Evolutionary conservation across 2,888 invertebrate genomes (phyloP), one percentile per base, ranked within the genome.

Genomic region (Eristalinus aeneus): DNA sequence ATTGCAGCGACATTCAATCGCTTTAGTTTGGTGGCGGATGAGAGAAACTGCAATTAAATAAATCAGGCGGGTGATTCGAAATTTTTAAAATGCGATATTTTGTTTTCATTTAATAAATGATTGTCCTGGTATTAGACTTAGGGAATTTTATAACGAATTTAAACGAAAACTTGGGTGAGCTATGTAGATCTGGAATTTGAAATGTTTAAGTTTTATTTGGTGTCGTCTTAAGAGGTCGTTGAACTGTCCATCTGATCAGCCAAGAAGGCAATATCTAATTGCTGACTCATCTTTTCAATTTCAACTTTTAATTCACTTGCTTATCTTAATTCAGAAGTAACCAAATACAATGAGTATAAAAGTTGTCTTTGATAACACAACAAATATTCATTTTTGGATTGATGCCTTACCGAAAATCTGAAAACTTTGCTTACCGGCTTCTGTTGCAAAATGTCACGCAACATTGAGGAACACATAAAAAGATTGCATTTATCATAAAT

Each of bases 51-150:
- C 0, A 1, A 1, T 46, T 64, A 73, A 64, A 73, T 64, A 22
- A 23, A 12, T 61, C 10, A 12, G 81, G 85, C 81, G 85, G 85
- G 81, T 54, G 12, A 85, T 85, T 85, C 39, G 32, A 84, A 83
- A 32, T 27, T 71, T 39, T 9, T 22, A 12, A 61, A 1, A 31
- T 11, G 1, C n/a, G 23, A n/a, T 60, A 9, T 12, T 23, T 64
- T n/a, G 3, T 23, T 46, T 46, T 23, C 12, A 64, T 64, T 46
- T 46, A 27, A 27, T 12, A 0, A 36, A 34, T 34, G 1, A 34
- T 34, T 46, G 5, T n/a, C n/a, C 5, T 4, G 6, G 46, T 3
- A 1, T n/a, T n/a, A 4, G 3, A 1, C n/a, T 2, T 0, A 46
- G 6, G 16, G 9, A 6, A 34, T 34, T 34, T 34, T 10, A 1